These are phyloP conservation scores for Perizoma flavofasciatum DNA, from an alignment of 2,888 invertebrate genomes.

Conservation along the genomic window DNA sequence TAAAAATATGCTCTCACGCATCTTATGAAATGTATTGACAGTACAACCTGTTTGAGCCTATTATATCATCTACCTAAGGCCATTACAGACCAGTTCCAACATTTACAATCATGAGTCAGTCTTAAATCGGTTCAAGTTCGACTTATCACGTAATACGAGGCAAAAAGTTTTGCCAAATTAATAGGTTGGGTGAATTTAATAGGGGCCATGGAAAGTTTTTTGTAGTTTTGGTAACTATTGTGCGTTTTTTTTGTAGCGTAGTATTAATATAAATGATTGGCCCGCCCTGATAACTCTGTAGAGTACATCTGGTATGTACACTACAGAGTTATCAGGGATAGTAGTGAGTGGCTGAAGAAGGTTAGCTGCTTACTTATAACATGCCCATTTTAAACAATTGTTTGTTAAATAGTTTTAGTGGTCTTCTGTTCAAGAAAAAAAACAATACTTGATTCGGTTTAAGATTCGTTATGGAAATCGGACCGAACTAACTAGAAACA, in stretches of 20 bases:
- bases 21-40: constrained; percentile 21
- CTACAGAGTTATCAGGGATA: too few relatives aligned
- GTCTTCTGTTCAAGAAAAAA: too few relatives aligned
- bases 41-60: constrained; percentile 22
- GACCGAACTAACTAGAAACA: too few relatives aligned
- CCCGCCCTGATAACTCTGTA: neutral
- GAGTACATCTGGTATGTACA: too few relatives aligned
- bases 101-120: constrained; percentile 23
- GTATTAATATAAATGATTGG: constrained; percentile 6
- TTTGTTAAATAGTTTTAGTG: too few relatives aligned
- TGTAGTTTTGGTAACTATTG: neutral
- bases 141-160: constrained; percentile 21
- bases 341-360: too few relatives aligned
- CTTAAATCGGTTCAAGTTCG: constrained; percentile 28
- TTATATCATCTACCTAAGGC: constrained; percentile 33
- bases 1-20: constrained; percentile 28
- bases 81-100: constrained; percentile 35
- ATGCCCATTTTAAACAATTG: too few relatives aligned
- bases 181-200: constrained; percentile 21
- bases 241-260: neutral
- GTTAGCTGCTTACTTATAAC: too few relatives aligned
- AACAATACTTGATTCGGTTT: too few relatives aligned
- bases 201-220: constrained; percentile 11
- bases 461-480: too few relatives aligned
- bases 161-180: constrained; percentile 27